phyloP scores from a whole-genome alignment of 2,888 invertebrate species.

The Xestia ashworthii region DNA sequence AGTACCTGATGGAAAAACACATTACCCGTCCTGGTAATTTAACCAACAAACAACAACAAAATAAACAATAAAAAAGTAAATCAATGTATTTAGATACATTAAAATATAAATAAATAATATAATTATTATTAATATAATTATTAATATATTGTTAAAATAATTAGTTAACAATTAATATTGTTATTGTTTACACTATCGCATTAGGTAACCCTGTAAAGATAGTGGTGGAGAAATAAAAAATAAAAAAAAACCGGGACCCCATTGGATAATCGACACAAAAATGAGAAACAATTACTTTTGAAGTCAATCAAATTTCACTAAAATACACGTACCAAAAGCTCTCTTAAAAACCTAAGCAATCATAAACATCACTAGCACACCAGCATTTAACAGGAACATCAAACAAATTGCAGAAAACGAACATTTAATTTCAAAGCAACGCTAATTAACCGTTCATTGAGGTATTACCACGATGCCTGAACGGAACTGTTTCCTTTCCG shows the following conservation, averaged over 20 bases:
- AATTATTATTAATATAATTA: too few relatives aligned
- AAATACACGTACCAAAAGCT: background rate
- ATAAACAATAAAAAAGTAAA: too few relatives aligned
- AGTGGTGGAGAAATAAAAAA: too few relatives aligned
- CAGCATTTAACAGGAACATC: slow-evolving; percentile 21
- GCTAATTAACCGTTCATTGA: slow-evolving; percentile 43
- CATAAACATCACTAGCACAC: background rate
- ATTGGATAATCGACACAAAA: background rate
- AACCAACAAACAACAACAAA: too few relatives aligned
- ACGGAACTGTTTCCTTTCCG: slow-evolving; percentile 51
- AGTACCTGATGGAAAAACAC: background rate
- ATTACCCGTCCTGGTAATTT: background rate
- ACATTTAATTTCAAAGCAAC: slow-evolving; percentile 45
- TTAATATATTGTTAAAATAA: too few relatives aligned
- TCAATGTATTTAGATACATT: too few relatives aligned
- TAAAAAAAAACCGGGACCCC: background rate
- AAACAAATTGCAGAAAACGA: slow-evolving; percentile 40
- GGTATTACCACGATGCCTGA: slow-evolving; percentile 47
- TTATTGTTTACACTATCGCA: too few relatives aligned
- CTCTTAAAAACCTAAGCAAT: background rate
- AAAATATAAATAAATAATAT: too few relatives aligned
- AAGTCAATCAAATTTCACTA: background rate
- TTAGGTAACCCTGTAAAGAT: too few relatives aligned
- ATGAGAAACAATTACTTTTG: background rate
- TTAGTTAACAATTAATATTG: too few relatives aligned